phyloP scores from a whole-genome alignment of 2,888 invertebrate species.

The Aproaerema taeniolella region DNA sequence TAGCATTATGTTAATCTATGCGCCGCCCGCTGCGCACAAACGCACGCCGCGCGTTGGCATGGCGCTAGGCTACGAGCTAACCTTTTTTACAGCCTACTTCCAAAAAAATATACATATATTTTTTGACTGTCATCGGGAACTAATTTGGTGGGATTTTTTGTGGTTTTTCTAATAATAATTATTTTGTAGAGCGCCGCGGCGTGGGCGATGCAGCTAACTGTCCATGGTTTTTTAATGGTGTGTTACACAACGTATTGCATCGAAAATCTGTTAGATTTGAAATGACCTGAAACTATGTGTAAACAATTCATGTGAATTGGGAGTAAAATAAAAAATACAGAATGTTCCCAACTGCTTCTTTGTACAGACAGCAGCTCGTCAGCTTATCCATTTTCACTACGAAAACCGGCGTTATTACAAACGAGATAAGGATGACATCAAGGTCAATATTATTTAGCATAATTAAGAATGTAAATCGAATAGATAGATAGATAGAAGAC shows the following conservation, averaged over 20 bases:
- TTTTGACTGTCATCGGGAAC: slow-evolving; percentile 77
- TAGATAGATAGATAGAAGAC: too few relatives aligned
- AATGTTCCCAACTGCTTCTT: too few relatives aligned
- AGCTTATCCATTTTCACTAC: too few relatives aligned
- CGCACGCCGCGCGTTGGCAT: slow-evolving; percentile 56
- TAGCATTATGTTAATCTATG: slow-evolving; percentile 7
- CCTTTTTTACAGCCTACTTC: slow-evolving; percentile 43
- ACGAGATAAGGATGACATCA: too few relatives aligned
- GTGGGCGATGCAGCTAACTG: slow-evolving; percentile 21
- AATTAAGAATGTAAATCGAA: too few relatives aligned
- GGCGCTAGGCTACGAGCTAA: slow-evolving; percentile 55
- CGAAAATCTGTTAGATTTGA: too few relatives aligned
- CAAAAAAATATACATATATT: slow-evolving; percentile 66
- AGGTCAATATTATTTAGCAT: too few relatives aligned
- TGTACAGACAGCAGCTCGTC: too few relatives aligned
- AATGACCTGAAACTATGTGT: too few relatives aligned
- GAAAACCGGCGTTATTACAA: too few relatives aligned
- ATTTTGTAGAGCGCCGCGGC: slow-evolving; percentile 53
- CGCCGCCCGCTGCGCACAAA: slow-evolving; percentile 62
- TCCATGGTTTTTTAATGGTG: slow-evolving; percentile 13
- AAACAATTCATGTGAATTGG: too few relatives aligned
- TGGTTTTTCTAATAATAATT: slow-evolving; percentile 65
- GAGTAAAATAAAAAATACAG: too few relatives aligned
- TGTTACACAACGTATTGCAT: slow-evolving; percentile 2
- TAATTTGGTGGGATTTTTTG: slow-evolving; percentile 71